Conservation (phyloP, 2,797 vertebrate species). For the Siniperca obscura region DNA sequence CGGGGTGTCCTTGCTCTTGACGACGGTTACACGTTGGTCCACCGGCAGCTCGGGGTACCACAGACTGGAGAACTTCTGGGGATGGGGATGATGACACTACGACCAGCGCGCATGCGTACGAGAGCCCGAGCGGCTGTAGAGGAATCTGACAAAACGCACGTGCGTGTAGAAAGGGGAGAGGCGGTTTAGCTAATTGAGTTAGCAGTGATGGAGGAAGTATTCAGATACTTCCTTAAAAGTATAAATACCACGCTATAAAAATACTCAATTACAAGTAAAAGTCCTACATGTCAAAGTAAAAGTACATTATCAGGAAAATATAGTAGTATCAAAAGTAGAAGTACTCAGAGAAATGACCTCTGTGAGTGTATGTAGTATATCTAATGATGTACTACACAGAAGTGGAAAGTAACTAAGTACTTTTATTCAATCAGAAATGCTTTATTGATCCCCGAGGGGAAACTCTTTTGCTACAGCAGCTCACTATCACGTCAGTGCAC, state of each 20-base stretch:
- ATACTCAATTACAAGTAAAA: not conserved
- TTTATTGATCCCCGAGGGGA: too few relatives aligned
- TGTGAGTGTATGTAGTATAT: not conserved
- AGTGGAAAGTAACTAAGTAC: too few relatives aligned
- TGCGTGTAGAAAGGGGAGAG: not conserved
- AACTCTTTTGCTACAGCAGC: too few relatives aligned
- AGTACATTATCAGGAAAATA: too few relatives aligned
- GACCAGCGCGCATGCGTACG: slow-evolving; percentile 65
- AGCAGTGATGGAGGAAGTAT: too few relatives aligned
- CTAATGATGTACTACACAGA: too few relatives aligned
- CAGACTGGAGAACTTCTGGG: slow-evolving; percentile 17
- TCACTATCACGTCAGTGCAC: too few relatives aligned
- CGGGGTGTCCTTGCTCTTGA: not conserved
- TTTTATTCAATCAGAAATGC: too few relatives aligned
- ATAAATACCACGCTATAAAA: not conserved
- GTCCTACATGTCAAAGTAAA: not conserved
- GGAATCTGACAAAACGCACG: slow-evolving; percentile 49
- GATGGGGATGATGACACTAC: slow-evolving; percentile 38
- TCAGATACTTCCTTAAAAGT: too few relatives aligned
- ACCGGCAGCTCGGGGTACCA: slow-evolving; percentile 42
- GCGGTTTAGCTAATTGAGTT: not conserved
- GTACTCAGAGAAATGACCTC: too few relatives aligned
- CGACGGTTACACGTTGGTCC: slow-evolving; percentile 1
- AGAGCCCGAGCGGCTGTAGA: not conserved
- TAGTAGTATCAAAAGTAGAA: not conserved